A percentile compares a stretch with the other conserved stretches of the same genome.
Evolutionary conservation across 2,797 vertebrate genomes (phyloP).

Genomic region (Notolepis coatsorum): DNA sequence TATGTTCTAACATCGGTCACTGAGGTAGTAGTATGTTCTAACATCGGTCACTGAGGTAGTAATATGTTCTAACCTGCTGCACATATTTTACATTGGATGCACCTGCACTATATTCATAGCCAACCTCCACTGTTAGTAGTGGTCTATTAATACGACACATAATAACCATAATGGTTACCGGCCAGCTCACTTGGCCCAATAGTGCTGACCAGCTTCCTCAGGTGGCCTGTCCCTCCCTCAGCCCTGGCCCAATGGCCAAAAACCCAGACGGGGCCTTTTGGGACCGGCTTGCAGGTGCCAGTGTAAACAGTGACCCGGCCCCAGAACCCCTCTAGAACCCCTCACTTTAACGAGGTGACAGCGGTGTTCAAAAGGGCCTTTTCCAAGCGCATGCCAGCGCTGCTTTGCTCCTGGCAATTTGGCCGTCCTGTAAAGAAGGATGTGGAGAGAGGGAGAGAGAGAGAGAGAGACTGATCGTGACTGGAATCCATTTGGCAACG

Average conservation of each 20-base stretch:
- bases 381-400: constrained; percentile 36
- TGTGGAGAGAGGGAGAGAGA: constrained; percentile 1
- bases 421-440: constrained; percentile 39
- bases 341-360: constrained; percentile 74
- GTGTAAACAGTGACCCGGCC: constrained; percentile 64
- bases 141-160: constrained; percentile 14
- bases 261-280: constrained; percentile 46
- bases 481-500: constrained; percentile 53
- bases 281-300: constrained; percentile 57
- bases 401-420: constrained; percentile 39
- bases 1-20: too few species aligned
- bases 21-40: too few species aligned
- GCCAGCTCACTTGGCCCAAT: constrained; percentile 35
- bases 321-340: constrained; percentile 66
- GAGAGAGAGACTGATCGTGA: constrained; percentile 26
- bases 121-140: constrained; percentile 28
- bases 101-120: constrained; percentile 14
- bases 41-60: too few species aligned
- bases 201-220: constrained; percentile 29
- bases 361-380: constrained; percentile 51
- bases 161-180: constrained; percentile 37
- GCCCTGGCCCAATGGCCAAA: constrained; percentile 50
- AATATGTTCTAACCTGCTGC: constrained; percentile 2
- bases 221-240: constrained; percentile 46
- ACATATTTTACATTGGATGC: constrained; percentile 13